phyloP scores from a whole-genome alignment of 2,113 vertebrate genomes.

The Lanius collurio region DNA sequence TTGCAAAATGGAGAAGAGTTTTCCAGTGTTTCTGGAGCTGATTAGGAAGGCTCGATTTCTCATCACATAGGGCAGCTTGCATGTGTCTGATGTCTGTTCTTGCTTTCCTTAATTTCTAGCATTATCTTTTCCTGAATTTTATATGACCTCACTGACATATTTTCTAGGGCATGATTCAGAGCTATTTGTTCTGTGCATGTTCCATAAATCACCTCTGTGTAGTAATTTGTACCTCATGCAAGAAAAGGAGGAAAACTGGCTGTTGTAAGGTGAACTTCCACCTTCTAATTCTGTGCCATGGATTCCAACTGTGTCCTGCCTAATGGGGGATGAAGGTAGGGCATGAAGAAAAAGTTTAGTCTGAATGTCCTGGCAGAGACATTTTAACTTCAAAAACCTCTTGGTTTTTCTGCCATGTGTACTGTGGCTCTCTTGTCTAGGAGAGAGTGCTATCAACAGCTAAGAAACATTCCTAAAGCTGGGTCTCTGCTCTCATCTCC shows the following conservation, averaged over 20 bases:
- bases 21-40: background rate
- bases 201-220: background rate
- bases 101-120: background rate
- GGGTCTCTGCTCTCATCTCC: background rate
- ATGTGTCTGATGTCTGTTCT: background rate
- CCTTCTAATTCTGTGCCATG: background rate
- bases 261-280: background rate
- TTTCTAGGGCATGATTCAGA: background rate
- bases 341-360: background rate
- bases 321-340: background rate
- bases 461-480: background rate
- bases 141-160: background rate
- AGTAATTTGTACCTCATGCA: background rate
- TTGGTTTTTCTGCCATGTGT: background rate
- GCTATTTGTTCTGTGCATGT: background rate
- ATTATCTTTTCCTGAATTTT: background rate
- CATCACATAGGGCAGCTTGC: background rate
- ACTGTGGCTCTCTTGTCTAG: background rate
- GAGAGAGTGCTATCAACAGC: background rate
- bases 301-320: background rate
- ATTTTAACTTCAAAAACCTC: background rate
- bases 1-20: background rate
- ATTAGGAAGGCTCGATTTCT: background rate
- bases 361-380: background rate
- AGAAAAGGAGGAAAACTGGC: background rate